These are phyloP conservation scores for Orientallactaga bullata DNA, from an alignment of 2,113 vertebrate species.

Conservation along the genomic window DNA sequence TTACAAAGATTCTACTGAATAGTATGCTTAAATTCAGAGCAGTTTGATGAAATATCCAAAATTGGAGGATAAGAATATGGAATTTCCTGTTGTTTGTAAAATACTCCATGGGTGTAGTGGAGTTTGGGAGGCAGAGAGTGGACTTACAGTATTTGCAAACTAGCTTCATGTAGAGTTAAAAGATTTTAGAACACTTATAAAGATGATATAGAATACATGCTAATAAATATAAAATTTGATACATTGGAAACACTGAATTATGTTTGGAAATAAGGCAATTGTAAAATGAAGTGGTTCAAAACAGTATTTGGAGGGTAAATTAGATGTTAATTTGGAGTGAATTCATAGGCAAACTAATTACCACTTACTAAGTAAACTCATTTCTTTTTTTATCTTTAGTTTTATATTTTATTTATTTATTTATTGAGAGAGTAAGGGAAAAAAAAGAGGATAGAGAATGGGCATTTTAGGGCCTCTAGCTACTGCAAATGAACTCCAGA, in stretches of 20 bases:
- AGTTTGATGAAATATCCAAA: neutral
- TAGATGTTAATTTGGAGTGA: neutral
- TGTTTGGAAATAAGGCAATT: neutral
- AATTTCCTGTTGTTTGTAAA: neutral
- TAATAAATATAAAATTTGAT: conserved; percentile 25
- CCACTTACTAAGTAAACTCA: no score
- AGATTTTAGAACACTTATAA: neutral
- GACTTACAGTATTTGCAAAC: neutral
- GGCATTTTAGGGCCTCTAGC: no score
- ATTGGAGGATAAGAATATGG: neutral
- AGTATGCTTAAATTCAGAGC: neutral
- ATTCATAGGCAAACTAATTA: neutral
- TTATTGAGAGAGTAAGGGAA: no score
- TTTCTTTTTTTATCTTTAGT: no score
- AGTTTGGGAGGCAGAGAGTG: neutral
- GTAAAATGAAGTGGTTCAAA: conserved; percentile 38
- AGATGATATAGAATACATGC: neutral
- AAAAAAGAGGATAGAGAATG: no score
- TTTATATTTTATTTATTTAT: no score
- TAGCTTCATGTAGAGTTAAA: neutral
- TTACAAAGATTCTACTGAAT: neutral
- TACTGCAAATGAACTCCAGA: no score
- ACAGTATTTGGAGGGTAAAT: neutral
- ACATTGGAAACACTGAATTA: neutral
- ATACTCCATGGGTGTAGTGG: neutral